Conservation (phyloP, 2,888 invertebrate genomes). For the Syrista parreyssii region DNA sequence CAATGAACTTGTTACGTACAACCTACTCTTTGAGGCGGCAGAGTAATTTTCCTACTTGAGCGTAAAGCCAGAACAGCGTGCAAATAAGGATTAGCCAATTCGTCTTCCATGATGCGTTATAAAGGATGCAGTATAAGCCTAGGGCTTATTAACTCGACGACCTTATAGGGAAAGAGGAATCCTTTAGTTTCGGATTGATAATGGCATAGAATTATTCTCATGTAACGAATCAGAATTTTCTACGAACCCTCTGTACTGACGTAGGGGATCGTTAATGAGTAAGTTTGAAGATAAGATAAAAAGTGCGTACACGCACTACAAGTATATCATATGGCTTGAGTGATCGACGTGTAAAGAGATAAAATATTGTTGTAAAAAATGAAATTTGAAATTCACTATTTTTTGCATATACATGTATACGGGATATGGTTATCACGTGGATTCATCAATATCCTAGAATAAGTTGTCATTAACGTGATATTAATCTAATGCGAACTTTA, state of each 20-base stretch:
- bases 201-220: not conserved
- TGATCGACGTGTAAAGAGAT: slow-evolving; percentile 34
- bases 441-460: not conserved
- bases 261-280: not conserved
- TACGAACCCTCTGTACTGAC: not conserved
- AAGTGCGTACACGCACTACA: not conserved
- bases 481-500: not conserved
- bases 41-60: slow-evolving; percentile 1
- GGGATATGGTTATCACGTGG: not conserved
- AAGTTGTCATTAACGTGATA: no score
- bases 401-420: slow-evolving; percentile 2
- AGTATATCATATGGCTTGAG: slow-evolving; percentile 28
- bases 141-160: not conserved
- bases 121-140: not conserved
- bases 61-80: not conserved
- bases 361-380: slow-evolving; percentile 30
- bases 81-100: slow-evolving; percentile 7
- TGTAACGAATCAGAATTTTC: not conserved
- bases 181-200: not conserved
- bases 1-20: not conserved
- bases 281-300: not conserved
- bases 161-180: not conserved
- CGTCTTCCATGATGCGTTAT: not conserved
- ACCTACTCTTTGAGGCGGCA: not conserved
- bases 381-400: slow-evolving; percentile 20